Conservation (phyloP, 2,888 invertebrate species). For the Flexamia atlantica region DNA sequence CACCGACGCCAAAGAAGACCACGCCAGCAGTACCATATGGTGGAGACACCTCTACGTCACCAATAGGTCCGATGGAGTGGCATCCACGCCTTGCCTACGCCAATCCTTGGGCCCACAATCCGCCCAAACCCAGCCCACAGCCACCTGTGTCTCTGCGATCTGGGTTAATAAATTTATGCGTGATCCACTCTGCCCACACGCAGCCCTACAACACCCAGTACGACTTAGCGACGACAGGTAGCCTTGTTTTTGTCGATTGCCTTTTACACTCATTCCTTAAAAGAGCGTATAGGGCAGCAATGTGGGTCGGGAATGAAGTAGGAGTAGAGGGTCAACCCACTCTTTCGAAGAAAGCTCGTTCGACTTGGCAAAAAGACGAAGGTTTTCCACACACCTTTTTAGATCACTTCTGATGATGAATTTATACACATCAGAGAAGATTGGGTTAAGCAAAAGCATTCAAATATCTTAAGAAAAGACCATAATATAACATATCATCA, state of each 20-base stretch:
- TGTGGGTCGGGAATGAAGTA: not conserved
- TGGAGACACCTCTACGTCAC: not conserved
- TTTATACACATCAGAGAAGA: too few relatives aligned
- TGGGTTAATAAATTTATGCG: conserved; percentile 26
- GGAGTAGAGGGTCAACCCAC: not conserved
- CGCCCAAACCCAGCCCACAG: conserved; percentile 21
- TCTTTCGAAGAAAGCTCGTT: not conserved
- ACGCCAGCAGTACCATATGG: too few relatives aligned
- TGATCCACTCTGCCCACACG: conserved; percentile 27
- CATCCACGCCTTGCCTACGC: conserved; percentile 24
- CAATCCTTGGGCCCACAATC: conserved; percentile 36
- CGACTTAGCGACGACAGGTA: not conserved
- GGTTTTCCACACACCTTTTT: too few relatives aligned
- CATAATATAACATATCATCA: too few relatives aligned
- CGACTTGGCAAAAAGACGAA: too few relatives aligned
- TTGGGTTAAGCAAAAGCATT: too few relatives aligned
- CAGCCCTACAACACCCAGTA: conserved; percentile 4
- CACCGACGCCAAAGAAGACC: too few relatives aligned
- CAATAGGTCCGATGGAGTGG: not conserved
- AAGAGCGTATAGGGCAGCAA: not conserved
- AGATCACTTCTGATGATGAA: too few relatives aligned
- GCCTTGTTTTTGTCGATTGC: conserved; percentile 20
- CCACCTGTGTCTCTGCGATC: conserved; percentile 26
- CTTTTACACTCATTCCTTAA: not conserved
- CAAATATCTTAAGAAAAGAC: too few relatives aligned